Percentiles rank a stretch among this genome's conserved stretches.
Conservation (phyloP, 1,140 invertebrate species). For the Dufourea novaeangliae region DNA sequence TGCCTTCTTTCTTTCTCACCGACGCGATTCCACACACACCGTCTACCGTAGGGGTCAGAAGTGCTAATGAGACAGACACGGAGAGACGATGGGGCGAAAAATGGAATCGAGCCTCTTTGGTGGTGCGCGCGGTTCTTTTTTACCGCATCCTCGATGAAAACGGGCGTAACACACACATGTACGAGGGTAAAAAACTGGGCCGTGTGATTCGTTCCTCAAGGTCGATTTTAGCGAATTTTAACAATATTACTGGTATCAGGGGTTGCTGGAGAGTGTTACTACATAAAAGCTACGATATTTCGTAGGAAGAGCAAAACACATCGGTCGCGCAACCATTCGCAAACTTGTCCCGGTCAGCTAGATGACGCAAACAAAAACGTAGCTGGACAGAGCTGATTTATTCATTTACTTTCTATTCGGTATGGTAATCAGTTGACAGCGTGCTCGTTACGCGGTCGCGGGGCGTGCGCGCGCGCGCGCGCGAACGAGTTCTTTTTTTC, state of each 20-base stretch:
- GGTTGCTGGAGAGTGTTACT: too few relatives aligned
- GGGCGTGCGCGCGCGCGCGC: too few relatives aligned
- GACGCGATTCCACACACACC: background rate
- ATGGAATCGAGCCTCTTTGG: constrained; percentile 55
- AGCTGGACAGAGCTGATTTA: constrained; percentile 28
- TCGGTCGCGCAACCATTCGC: background rate
- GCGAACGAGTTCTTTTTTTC: constrained; percentile 18
- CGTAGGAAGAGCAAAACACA: background rate
- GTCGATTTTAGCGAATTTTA: constrained; percentile 11
- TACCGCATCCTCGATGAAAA: background rate
- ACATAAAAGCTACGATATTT: too few relatives aligned
- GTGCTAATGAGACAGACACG: constrained; percentile 63
- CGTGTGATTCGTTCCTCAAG: constrained; percentile 29
- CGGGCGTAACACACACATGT: constrained; percentile 16
- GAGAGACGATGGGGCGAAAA: constrained; percentile 56
- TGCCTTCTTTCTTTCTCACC: constrained; percentile 39
- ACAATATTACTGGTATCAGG: background rate
- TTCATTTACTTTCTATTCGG: constrained; percentile 33
- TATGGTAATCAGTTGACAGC: constrained; percentile 42
- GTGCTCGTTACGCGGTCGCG: constrained; percentile 20
- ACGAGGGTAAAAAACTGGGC: constrained; percentile 54
- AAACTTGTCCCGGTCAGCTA: background rate
- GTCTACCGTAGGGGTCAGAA: constrained; percentile 51
- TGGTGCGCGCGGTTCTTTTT: constrained; percentile 2
- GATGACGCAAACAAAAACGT: constrained; percentile 29